Base-by-base conservation (phyloP, 2,797 vertebrate genomes). In the Acanthurus leucopareius region DNA sequence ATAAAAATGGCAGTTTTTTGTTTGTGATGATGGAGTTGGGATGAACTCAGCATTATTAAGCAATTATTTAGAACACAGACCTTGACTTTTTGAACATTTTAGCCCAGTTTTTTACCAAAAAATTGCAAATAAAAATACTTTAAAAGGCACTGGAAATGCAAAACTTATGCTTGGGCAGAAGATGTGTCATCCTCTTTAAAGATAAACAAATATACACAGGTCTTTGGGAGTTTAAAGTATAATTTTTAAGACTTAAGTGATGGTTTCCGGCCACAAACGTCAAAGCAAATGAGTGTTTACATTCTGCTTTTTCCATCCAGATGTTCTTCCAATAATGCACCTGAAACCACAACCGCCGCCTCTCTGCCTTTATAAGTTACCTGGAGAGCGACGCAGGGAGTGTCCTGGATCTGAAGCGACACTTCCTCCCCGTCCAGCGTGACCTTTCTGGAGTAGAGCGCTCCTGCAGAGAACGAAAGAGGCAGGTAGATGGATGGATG, bases 401-500 rank as follows among this genome's bases (percentile, higher is more conserved):
- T 98, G 22, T 98, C 97, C 91, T 98, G 97, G 80, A 98, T 96
- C 95, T 98, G 97, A 40, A 98, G 93, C 3, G 97, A 97, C 85
- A 98, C 96, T 91, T 98, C 97, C 75, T 98, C 97, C 44, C 96
- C 97, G 14, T 98, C 97, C 80, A 98, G 93, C 15, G 88, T 96
- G 89, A 98, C 96, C 90, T 97, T 97, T 79, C 97, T 96, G 85
- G 97, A 97, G 77, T 98, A 98, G 79, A 98, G 88, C 49, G 97
- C 97, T 75, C 97, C 97, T 98, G 87, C 0, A n/a, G 88, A 84
- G 62, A 67, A 14, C 66, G 16, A 86, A 84, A 60, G 64, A 14
- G 64, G 14, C 78, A 40, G 51, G 54, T 49, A 68, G 42, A 17
- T 4, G n/a, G 49, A 45, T 16, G 4, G n/a, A 44, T 13, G 32